Conservation (phyloP, 2,888 invertebrate species). For the Lithosia quadra region DNA sequence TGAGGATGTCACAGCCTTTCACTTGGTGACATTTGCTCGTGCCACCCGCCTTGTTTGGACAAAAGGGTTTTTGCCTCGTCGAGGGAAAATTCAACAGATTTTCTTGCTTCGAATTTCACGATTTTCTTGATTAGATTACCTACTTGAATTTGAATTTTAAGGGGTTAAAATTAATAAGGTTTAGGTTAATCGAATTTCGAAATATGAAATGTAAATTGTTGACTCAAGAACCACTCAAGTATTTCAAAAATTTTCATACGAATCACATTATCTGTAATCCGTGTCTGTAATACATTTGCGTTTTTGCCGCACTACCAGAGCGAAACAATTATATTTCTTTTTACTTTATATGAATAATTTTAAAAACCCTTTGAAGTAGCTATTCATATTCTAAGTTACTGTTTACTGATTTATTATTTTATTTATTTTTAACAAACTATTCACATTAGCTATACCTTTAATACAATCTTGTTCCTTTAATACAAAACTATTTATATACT, state of each 20-base stretch:
- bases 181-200: slow-evolving; percentile 40
- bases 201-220: slow-evolving; percentile 37
- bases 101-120: slow-evolving; percentile 60
- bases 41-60: slow-evolving; percentile 79
- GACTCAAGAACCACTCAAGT: background rate
- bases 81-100: slow-evolving; percentile 61
- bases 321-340: too few relatives aligned
- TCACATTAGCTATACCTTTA: too few relatives aligned
- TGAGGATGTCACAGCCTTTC: slow-evolving; percentile 79
- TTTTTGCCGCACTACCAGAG: too few relatives aligned
- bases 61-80: slow-evolving; percentile 76
- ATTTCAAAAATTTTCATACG: slow-evolving; percentile 22
- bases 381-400: too few relatives aligned
- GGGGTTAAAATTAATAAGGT: slow-evolving; percentile 56
- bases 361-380: too few relatives aligned
- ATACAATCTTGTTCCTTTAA: too few relatives aligned
- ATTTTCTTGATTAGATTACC: slow-evolving; percentile 74
- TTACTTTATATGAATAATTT: too few relatives aligned
- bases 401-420: too few relatives aligned
- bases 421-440: too few relatives aligned
- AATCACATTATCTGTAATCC: too few relatives aligned
- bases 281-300: too few relatives aligned
- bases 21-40: slow-evolving; percentile 76
- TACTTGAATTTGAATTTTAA: slow-evolving; percentile 70
- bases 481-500: too few relatives aligned